Evolutionary conservation across 2,797 vertebrate species (phyloP).

Genomic region (Smutsia temminckii): DNA sequence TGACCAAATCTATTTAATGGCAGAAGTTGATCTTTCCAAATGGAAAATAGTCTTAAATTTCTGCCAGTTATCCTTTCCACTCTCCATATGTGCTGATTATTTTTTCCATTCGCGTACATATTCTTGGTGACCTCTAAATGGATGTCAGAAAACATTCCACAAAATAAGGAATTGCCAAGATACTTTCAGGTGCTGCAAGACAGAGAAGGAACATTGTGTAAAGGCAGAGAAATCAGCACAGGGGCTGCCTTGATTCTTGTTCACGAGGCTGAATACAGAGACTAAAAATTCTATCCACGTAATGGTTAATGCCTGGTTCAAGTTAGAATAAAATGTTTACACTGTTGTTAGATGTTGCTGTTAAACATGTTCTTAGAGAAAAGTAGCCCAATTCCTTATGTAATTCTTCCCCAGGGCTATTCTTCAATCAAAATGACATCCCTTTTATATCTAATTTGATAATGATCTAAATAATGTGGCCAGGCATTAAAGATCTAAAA

Average conservation of each 20-base stretch:
- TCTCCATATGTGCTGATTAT: conserved; percentile 34
- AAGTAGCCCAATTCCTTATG: neutral
- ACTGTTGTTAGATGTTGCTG: neutral
- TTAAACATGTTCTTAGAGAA: neutral
- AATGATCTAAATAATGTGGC: neutral
- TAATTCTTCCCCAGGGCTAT: neutral
- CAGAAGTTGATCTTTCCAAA: conserved; percentile 71
- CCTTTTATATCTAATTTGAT: neutral
- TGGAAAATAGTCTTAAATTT: conserved; percentile 66
- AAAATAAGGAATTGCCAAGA: conserved; percentile 69
- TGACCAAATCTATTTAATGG: conserved; percentile 57
- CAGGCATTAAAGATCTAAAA: neutral
- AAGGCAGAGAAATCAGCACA: conserved; percentile 41
- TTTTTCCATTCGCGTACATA: conserved; percentile 60
- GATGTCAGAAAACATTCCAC: conserved; percentile 66
- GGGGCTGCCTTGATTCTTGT: neutral
- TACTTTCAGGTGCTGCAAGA: conserved; percentile 56
- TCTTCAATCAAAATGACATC: neutral
- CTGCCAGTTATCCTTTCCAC: conserved; percentile 64
- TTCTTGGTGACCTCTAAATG: conserved; percentile 64
- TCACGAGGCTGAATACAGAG: neutral
- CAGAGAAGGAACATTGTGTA: neutral
- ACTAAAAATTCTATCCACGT: neutral
- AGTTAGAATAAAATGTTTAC: neutral
- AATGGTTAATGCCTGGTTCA: neutral